A percentile compares a stretch with the other conserved stretches of the same genome.
Conservation (phyloP, 2,888 invertebrate species). For the Tachina grossa region DNA sequence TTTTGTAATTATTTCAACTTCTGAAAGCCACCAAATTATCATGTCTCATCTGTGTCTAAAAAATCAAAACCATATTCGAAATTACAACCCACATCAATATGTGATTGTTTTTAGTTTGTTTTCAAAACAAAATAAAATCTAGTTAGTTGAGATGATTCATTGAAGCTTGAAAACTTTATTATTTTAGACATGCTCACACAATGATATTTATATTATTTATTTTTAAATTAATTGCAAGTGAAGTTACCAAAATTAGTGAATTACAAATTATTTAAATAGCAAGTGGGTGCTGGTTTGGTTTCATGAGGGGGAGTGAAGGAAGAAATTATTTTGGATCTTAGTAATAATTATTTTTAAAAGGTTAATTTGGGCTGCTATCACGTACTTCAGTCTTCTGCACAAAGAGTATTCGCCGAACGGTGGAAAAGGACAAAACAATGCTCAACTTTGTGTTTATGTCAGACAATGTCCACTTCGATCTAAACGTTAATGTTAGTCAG, state of each 20-base stretch:
- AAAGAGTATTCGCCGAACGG: too few relatives aligned
- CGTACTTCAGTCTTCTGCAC: too few relatives aligned
- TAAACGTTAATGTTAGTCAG: too few relatives aligned
- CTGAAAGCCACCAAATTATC: slow-evolving; percentile 34
- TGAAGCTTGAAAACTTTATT: slow-evolving; percentile 49
- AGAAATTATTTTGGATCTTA: neutral
- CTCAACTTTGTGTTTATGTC: too few relatives aligned
- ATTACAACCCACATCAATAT: slow-evolving; percentile 53
- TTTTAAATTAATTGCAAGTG: slow-evolving; percentile 32
- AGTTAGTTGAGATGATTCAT: slow-evolving; percentile 57
- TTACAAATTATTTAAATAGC: slow-evolving; percentile 8
- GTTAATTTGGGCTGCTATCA: too few relatives aligned
- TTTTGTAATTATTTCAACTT: slow-evolving; percentile 9
- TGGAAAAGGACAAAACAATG: too few relatives aligned
- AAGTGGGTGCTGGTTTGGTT: slow-evolving; percentile 19
- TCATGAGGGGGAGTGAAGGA: neutral
- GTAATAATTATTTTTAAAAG: neutral
- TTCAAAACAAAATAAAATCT: slow-evolving; percentile 7
- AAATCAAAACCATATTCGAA: slow-evolving; percentile 40
- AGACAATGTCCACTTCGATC: too few relatives aligned
- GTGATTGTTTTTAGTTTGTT: neutral
- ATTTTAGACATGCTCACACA: neutral
- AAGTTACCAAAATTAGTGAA: slow-evolving; percentile 21
- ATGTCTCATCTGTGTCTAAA: slow-evolving; percentile 60
- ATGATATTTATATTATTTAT: too few relatives aligned